Percentiles rank a stretch among this genome's conserved stretches.
Evolutionary conservation across 2,797 vertebrate species (phyloP).

Genomic region (Artibeus lituratus): DNA sequence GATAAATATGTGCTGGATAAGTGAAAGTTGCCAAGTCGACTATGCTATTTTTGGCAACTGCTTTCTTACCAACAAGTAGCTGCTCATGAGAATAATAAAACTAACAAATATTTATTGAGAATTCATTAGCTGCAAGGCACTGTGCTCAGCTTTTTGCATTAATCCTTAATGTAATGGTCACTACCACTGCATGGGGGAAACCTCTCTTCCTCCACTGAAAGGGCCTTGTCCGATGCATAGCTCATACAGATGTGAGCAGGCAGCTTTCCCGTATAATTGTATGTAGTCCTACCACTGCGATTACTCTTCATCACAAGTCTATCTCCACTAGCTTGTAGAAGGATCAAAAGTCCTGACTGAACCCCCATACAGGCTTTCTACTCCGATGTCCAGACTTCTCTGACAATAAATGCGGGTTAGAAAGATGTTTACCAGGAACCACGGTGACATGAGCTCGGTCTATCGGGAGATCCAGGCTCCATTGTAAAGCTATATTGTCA

Average conservation of each 20-base stretch:
- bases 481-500: background rate
- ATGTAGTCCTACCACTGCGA: background rate
- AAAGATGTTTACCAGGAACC: background rate
- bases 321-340: background rate
- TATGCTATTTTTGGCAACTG: background rate
- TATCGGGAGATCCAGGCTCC: background rate
- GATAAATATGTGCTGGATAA: background rate
- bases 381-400: background rate
- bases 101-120: background rate
- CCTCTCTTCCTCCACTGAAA: background rate
- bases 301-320: background rate
- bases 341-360: background rate
- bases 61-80: background rate
- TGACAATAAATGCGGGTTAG: background rate
- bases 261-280: background rate
- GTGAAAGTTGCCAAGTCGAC: background rate
- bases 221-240: background rate
- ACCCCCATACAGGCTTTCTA: background rate
- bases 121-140: background rate
- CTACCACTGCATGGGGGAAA: too few species aligned
- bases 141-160: background rate
- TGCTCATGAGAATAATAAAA: background rate
- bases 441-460: background rate
- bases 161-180: background rate
- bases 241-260: background rate